These are phyloP conservation scores for Planococcus citri DNA, from an alignment of 1,140 invertebrate genomes.

Conservation along the genomic window DNA sequence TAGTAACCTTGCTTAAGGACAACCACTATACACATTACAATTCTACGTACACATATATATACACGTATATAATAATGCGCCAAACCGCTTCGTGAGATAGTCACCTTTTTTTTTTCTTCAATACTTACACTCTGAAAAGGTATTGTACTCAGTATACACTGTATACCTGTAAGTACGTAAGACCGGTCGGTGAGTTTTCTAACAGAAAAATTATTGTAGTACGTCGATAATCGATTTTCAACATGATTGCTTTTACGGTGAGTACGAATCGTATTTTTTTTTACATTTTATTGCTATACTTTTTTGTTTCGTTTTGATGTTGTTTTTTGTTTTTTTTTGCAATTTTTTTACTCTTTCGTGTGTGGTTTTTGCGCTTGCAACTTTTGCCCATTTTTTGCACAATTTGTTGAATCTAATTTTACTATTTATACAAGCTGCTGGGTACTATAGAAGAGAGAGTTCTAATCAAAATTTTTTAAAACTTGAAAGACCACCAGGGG, in stretches of 20 bases:
- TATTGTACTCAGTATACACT: neutral
- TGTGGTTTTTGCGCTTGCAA: too few relatives aligned
- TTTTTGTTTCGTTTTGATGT: neutral
- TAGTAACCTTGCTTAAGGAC: constrained; percentile 16
- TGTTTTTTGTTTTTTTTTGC: neutral
- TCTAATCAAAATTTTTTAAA: too few relatives aligned
- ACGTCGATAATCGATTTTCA: constrained; percentile 17
- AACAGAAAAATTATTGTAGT: too few relatives aligned
- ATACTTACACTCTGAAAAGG: too few relatives aligned
- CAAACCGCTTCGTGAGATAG: neutral
- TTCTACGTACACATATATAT: neutral
- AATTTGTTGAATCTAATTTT: too few relatives aligned
- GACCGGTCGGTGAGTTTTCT: neutral
- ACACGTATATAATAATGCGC: neutral
- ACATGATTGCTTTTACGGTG: constrained; percentile 3
- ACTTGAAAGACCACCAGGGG: too few relatives aligned
- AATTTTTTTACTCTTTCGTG: too few relatives aligned
- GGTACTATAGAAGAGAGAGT: too few relatives aligned
- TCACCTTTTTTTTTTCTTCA: neutral
- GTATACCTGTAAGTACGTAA: neutral
- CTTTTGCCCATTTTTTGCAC: too few relatives aligned
- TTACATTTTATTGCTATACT: neutral
- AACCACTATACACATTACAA: neutral
- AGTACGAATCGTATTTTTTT: neutral
- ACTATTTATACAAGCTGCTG: too few relatives aligned